phyloP scores from a whole-genome alignment of 35 echinoderm and acorn worm genomes.

The Chiridota heheva region DNA sequence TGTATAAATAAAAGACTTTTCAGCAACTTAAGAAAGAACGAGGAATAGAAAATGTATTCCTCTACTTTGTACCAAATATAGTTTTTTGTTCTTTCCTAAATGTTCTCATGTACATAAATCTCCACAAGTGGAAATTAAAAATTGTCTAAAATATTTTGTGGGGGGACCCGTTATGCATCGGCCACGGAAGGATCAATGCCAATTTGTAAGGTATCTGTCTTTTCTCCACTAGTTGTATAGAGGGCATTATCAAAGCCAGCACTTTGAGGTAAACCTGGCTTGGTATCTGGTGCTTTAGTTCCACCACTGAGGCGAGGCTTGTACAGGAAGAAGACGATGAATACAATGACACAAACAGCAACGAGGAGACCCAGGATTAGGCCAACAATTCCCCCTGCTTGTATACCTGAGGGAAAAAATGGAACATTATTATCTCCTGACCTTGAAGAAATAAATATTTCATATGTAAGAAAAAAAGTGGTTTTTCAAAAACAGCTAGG shows the following conservation, averaged over 20 bases:
- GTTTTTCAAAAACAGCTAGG: not conserved
- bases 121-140: no score
- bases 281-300: not conserved
- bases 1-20: no score
- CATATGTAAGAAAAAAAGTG: not conserved
- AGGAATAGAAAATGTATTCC: no score
- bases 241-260: constrained; percentile 74
- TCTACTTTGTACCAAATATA: no score
- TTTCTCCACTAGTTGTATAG: constrained; percentile 27
- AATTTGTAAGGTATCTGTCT: no score
- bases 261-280: constrained; percentile 34
- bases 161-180: no score
- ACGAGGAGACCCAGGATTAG: constrained; percentile 46
- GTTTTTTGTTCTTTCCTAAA: no score
- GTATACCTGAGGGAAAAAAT: not conserved
- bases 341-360: constrained; percentile 7
- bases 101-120: no score
- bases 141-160: no score
- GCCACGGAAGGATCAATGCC: no score
- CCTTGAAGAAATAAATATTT: not conserved
- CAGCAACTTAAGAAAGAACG: no score
- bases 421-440: not conserved
- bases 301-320: not conserved
- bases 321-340: constrained; percentile 41
- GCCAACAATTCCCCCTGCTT: constrained; percentile 46